Conservation (phyloP, 2,113 vertebrate species). For the Pelodiscus sinensis region DNA sequence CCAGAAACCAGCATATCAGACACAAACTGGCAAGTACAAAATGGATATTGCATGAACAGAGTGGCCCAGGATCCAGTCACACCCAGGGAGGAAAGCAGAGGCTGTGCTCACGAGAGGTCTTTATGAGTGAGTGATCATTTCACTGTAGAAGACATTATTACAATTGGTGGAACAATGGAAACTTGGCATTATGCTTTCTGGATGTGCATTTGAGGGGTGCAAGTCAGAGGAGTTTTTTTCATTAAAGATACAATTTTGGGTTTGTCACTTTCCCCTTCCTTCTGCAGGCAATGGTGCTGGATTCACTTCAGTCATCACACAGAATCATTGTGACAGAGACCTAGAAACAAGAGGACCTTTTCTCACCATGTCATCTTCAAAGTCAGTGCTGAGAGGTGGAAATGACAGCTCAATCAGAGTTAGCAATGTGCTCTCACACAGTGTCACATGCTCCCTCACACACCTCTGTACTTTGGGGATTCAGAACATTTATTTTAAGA, state of each 20-base stretch:
- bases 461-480: not conserved
- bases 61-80: not conserved
- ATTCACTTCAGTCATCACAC: not conserved
- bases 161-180: not conserved
- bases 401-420: not conserved
- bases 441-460: not conserved
- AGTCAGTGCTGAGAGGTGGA: not conserved
- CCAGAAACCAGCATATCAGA: slow-evolving; percentile 22
- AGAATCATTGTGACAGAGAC: not conserved
- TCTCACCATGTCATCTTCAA: not conserved
- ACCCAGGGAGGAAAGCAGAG: not conserved
- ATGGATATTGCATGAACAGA: not conserved
- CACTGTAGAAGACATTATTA: not conserved
- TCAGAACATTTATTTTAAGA: not conserved
- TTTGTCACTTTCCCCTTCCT: not conserved
- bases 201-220: not conserved
- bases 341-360: not conserved
- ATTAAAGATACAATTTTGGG: not conserved
- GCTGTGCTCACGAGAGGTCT: not conserved
- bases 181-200: not conserved
- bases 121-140: not conserved
- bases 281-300: not conserved
- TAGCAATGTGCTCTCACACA: not conserved
- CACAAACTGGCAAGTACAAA: slow-evolving; percentile 26
- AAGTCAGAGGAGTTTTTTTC: not conserved